phyloP scores from a whole-genome alignment of 2,113 vertebrate genomes.

The Nycticryphes semicollaris region DNA sequence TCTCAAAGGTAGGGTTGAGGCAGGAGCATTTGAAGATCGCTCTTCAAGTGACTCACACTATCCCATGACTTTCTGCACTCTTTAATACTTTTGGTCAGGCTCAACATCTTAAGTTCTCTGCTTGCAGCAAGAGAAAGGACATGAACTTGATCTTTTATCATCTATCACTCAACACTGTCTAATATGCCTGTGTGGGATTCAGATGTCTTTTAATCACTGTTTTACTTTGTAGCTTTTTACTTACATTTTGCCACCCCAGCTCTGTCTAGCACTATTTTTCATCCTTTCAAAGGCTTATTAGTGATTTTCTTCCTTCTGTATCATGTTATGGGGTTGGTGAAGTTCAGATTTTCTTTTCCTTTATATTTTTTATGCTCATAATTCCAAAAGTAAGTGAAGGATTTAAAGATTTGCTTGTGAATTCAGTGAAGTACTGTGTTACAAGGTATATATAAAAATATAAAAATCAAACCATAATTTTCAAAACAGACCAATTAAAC shows the following conservation, averaged over 20 bases:
- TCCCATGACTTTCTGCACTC: background rate
- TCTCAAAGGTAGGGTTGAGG: background rate
- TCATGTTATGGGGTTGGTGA: background rate
- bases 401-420: background rate
- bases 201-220: background rate
- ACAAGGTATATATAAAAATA: background rate
- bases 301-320: background rate
- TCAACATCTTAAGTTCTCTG: background rate
- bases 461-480: background rate
- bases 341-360: background rate
- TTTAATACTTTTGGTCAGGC: background rate
- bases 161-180: constrained; percentile 36
- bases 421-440: background rate
- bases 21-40: background rate
- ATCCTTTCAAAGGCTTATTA: background rate
- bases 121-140: background rate
- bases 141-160: background rate
- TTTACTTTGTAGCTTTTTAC: constrained; percentile 2
- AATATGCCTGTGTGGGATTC: background rate
- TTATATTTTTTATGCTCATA: background rate
- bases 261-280: background rate
- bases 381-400: background rate
- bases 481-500: background rate
- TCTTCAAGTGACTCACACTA: background rate
- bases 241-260: background rate